Evolutionary conservation across 2,888 invertebrate species (phyloP), one percentile per base, ranked within the genome.

Genomic region (Agrochola lota): DNA sequence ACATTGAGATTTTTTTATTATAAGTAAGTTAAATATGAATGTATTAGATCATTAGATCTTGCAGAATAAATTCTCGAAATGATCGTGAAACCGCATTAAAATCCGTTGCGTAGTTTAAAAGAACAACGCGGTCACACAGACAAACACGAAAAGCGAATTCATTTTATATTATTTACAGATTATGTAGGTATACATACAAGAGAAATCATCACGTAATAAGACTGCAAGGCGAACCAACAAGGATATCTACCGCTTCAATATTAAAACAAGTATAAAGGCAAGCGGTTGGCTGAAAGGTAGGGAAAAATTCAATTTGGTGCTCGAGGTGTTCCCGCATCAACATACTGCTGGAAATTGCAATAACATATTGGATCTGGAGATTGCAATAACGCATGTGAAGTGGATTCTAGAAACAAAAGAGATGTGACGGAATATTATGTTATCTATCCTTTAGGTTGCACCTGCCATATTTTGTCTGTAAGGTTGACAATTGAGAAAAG

Each of bases 291-390:
- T 49, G 20, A 60, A 60, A 8, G 59, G 57, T 35, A 26, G 59
- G 49, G 60, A 72, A 78, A 81, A 71, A 75, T 76, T 81, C 78
- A 81, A 83, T 78, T 75, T 73, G 15, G 49, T 23, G 71, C 20
- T 23, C 43, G 30, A 67, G 63, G 55, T 74, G 74, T 71, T 75
- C n/a, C 46, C 57, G 23, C 59, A 72, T 68, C 80, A 71, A 68
- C 68, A 74, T 68, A 57, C 59, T n/a, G 57, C 26, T n/a, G 17
- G 59, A 63, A 71, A 55, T 59, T 71, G 59, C 60, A 72, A 68
- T 77, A 71, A 78, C 66, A 78, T 69, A 69, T 77, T 74, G 82
- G 74, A 78, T 75, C 52, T 55, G 71, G 49, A 75, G 35, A 60
- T 60, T 74, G 76, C 73, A 81, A 76, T 71, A 78, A 71, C 71